Base-by-base conservation (phyloP, 2,113 vertebrate genomes). In the Trinectes maculatus region DNA sequence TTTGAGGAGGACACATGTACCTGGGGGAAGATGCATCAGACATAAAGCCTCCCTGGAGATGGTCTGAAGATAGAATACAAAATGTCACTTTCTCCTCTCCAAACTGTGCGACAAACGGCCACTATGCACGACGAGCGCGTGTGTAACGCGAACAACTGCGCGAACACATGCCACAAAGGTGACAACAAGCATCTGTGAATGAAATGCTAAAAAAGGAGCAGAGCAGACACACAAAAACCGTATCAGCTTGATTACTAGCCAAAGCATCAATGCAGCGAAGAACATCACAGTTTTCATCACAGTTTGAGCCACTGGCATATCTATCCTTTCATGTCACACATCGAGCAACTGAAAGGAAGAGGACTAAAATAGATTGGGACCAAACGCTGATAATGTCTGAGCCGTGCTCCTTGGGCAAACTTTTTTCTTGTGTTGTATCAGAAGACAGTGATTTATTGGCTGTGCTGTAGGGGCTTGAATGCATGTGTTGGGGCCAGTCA, bases 371-470 rank as follows among this genome's bases (percentile, higher is more conserved):
- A 85, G 59, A 82, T 69, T 7, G n/a, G 49, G 69, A 77, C 63
- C 68, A 68, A 81, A 74, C 56, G 26, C 48, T 72, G 71, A 81
- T 77, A 49, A 64, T 71, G 66, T 84, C 82, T 71, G 64, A 46
- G 69, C 60, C 24, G 22, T 63, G 64, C 76, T 80, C 43, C 60
- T 54, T 54, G 28, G 72, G 63, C 79, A 82, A 87, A 86, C 83
- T 82, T 86, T 86, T 65, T 42, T 33, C 57, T 60, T 39, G 61
- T 61, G 72, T 91, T 87, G 82, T 80, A 73, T 68, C 64, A 67
- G 69, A 74, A 66, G 90, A 91, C 88, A 91, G 85, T 91, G 90
- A 92, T 92, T 89, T 93, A 92, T 92, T 89, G 86, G 85, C 72
- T 78, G 80, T 75, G 85, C 84, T 79, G 84, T 71, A 70, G 71